Base-by-base conservation (phyloP, 2,888 invertebrate genomes). In the Smittia sp. region DNA sequence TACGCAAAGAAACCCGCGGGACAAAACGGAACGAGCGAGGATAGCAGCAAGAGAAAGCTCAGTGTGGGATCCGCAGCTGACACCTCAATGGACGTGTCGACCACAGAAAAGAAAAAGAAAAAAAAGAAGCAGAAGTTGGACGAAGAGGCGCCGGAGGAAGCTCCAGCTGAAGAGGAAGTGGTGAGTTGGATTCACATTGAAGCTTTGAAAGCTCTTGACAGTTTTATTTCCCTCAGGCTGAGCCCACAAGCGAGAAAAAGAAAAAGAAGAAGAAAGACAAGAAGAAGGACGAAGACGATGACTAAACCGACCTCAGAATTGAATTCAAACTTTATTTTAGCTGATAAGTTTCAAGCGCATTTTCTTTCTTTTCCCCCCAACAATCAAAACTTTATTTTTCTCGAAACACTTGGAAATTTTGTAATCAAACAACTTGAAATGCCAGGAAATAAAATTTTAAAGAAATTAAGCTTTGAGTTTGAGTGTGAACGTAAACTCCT, bases 201-300 rank as follows among this genome's bases (percentile, higher is more conserved):
- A n/a, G n/a, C n/a, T n/a, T 32, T 32, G 9, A 32, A 32, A 32
- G 32, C 9, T 39, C n/a, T 11, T 46, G n/a, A 46, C 46, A 63
- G 39, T 18, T n/a, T 18, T 67, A 7, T 46, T 75, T 73, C 75
- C 75, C 25, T 13, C 11, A 76, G 81, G 83, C 81, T 78, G 81
- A 82, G 3, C 80, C 83, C 76, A 79, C 81, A 9, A 86, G 87
- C 79, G 87, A 91, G 76, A 90, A 91, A 81, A 90, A 91, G 80
- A 91, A 91, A 80, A 90, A 90, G 83, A 89, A 89, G 83, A 90
- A 91, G 84, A 91, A 90, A 81, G 87, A 88, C 79, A 88, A 88
- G 81, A 86, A 88, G 75, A 85, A 85, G 77, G 88, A 87, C 76
- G 85, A 85, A 73, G 85, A 84, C 73, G 77, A 79, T 75, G 46